Base-by-base conservation (phyloP, 2,888 invertebrate genomes). In the Pogonocherus hispidulus region DNA sequence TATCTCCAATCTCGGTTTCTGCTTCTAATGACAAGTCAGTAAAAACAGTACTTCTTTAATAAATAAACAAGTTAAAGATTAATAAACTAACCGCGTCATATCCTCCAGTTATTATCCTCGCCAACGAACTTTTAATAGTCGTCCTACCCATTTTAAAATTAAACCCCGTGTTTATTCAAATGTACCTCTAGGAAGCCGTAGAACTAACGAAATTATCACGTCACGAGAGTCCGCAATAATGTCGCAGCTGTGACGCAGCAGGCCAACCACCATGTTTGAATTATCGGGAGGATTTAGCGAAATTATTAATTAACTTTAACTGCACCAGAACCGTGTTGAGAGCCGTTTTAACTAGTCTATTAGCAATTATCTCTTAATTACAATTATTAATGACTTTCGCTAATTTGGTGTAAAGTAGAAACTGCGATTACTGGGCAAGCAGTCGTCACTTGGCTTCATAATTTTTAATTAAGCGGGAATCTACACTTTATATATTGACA, bases 291-390 rank as follows among this genome's bases (percentile, higher is more conserved):
- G 41, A 37, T 37, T 55, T 22, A 37, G 51, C 22, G 62, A 41
- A 51, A 46, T 49, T 51, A 49, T 51, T 37, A 59, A 47, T 59
- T 44, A 62, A 51, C 37, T 51, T 62, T 49, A 51, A 51, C 35
- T 51, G 51, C 62, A 51, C 22, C 62, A 35, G 62, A 51, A 62
- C 62, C 18, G 14, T 14, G n/a, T 11, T 51, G 20, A 16, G 19
- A 35, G 51, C 35, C 62, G 51, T 51, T 62, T 59, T 56, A 55
- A 67, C 47, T 37, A 51, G 51, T 44, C 56, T 51, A 62, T 46
- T 22, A 32, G 56, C 66, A 62, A 67, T 67, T 67, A 62, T 67
- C 62, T 62, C 55, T 60, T 62, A 67, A 67, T 62, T 63, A 63
- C 41, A 62, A 37, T 44, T 55, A 63, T 66, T 60, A 66, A 66